A percentile compares a stretch with the other conserved stretches of the same genome.
These are phyloP conservation scores for Camponotus vicinus DNA, from an alignment of 1,140 invertebrate species.

Conservation along the genomic window DNA sequence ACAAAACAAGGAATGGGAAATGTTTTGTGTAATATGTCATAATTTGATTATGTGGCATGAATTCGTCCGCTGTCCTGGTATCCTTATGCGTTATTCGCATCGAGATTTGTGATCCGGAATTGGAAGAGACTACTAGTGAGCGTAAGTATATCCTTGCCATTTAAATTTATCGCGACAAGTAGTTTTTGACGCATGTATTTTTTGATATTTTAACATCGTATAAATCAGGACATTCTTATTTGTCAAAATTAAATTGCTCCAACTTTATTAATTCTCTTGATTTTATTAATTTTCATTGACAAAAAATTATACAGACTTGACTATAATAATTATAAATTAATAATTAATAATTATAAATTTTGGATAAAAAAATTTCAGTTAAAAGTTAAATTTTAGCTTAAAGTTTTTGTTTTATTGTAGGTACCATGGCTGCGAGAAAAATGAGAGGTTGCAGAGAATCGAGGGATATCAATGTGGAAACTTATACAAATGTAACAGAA, in stretches of 20 bases:
- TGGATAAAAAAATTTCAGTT: background rate
- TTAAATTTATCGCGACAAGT: background rate
- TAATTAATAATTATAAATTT: background rate
- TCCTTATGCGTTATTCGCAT: constrained; percentile 88
- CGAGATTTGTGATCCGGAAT: constrained; percentile 85
- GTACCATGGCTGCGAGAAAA: constrained; percentile 82
- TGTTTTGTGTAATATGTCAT: constrained; percentile 8
- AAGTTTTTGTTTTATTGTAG: constrained; percentile 48
- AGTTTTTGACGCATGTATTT: background rate
- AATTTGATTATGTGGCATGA: constrained; percentile 82
- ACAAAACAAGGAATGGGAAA: background rate
- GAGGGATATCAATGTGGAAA: constrained; percentile 89
- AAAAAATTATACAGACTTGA: background rate
- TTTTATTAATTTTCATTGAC: background rate
- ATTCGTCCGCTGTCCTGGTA: constrained; percentile 85
- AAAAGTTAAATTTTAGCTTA: too few species aligned
- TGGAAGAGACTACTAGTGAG: constrained; percentile 80
- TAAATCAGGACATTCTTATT: background rate
- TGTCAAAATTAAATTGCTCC: background rate
- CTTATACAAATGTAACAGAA: constrained; percentile 87
- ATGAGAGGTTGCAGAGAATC: constrained; percentile 87
- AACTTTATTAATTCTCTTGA: background rate
- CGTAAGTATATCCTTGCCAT: constrained; percentile 16
- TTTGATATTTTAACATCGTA: background rate
- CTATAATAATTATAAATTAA: background rate